Conservation (phyloP, 2,113 vertebrate species). For the Erythrocebus patas region DNA sequence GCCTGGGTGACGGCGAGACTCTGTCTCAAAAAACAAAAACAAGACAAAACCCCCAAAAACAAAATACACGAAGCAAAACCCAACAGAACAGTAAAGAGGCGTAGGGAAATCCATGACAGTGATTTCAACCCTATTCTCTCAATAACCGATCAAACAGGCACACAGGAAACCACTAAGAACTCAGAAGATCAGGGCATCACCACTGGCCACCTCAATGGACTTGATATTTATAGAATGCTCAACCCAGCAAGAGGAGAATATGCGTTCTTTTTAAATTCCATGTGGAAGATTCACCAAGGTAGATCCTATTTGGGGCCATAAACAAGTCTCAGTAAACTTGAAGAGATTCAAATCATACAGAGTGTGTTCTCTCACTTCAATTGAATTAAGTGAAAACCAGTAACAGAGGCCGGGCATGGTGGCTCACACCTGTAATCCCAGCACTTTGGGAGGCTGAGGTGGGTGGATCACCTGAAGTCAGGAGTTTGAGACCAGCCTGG, state of each 20-base stretch:
- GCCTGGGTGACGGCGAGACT: too few relatives aligned
- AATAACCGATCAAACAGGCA: not conserved
- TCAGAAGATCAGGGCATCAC: not conserved
- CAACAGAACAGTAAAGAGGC: not conserved
- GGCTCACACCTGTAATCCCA: too few relatives aligned
- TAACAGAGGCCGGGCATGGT: too few relatives aligned
- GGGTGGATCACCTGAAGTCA: too few relatives aligned
- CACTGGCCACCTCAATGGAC: not conserved
- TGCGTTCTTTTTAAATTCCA: not conserved
- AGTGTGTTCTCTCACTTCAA: not conserved
- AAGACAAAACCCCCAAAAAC: too few relatives aligned
- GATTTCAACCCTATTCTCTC: not conserved
- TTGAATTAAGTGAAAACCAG: not conserved
- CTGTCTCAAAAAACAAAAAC: too few relatives aligned
- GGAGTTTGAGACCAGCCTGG: too few relatives aligned
- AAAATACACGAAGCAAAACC: not conserved
- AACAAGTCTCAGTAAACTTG: not conserved
- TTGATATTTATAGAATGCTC: not conserved
- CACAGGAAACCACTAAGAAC: not conserved
- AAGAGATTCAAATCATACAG: not conserved
- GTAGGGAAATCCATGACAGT: not conserved
- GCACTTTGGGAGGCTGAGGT: too few relatives aligned
- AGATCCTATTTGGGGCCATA: not conserved
- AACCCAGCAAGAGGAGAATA: not conserved
- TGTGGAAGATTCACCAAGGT: not conserved